These are phyloP conservation scores for Calycopis cecrops DNA, from an alignment of 1,140 invertebrate genomes.

Conservation along the genomic window DNA sequence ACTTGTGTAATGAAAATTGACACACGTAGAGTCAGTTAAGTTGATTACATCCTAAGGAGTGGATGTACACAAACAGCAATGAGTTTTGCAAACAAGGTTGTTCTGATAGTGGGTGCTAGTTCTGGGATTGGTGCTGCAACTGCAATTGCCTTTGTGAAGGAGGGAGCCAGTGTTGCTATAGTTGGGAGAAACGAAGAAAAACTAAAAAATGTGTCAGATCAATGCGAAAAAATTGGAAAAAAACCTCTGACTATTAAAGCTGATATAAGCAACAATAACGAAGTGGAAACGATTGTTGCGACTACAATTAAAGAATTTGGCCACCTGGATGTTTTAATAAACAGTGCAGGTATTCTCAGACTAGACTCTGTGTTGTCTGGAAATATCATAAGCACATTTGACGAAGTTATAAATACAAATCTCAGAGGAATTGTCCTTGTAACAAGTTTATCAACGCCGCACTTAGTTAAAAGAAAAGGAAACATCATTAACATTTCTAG, in stretches of 20 bases:
- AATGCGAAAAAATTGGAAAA: constrained; percentile 72
- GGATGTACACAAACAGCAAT: constrained; percentile 6
- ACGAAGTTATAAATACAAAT: not conserved
- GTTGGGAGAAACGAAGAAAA: constrained; percentile 82
- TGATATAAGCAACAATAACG: constrained; percentile 79
- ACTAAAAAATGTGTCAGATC: constrained; percentile 68
- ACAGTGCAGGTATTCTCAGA: not conserved
- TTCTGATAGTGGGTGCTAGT: constrained; percentile 84
- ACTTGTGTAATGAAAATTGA: too few species aligned
- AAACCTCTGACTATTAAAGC: constrained; percentile 75
- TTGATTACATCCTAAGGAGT: too few species aligned
- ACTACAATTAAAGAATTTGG: constrained; percentile 76
- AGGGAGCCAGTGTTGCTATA: constrained; percentile 81
- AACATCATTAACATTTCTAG: not conserved
- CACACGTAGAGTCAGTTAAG: too few species aligned
- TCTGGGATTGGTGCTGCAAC: constrained; percentile 89
- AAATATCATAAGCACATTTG: not conserved
- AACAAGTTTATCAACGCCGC: not conserved
- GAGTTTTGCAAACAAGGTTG: constrained; percentile 31
- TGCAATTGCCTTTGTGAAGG: constrained; percentile 81
- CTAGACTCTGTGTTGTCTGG: not conserved
- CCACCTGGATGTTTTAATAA: constrained; percentile 31
- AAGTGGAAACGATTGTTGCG: constrained; percentile 77
- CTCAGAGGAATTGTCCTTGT: not conserved
- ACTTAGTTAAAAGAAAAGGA: not conserved